phyloP scores from a whole-genome alignment of 2,888 invertebrate genomes.

The Galeruca laticollis region DNA sequence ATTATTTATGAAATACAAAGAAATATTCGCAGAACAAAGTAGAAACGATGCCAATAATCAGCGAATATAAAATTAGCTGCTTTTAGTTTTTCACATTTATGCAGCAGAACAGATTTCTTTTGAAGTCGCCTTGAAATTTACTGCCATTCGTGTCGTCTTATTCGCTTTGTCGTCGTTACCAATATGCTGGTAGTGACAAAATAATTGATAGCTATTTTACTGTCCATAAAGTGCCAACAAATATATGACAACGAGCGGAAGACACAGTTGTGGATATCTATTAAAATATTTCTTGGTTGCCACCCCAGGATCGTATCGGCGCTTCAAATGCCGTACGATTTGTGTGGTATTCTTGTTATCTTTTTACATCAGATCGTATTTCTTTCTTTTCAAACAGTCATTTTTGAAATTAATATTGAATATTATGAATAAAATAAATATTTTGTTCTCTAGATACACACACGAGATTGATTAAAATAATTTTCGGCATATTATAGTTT shows the following conservation, averaged over 20 bases:
- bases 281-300: constrained; percentile 33
- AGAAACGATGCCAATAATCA: constrained; percentile 16
- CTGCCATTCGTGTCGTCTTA: constrained; percentile 10
- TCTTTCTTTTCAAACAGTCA: neutral
- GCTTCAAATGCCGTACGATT: neutral
- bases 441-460: neutral
- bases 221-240: constrained; percentile 42
- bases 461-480: neutral
- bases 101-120: constrained; percentile 23
- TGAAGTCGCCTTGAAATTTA: constrained; percentile 30
- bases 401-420: neutral
- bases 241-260: constrained; percentile 38
- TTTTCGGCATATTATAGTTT: no score
- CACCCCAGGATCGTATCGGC: constrained; percentile 23
- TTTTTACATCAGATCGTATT: constrained; percentile 2
- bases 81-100: constrained; percentile 12
- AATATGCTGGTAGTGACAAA: constrained; percentile 32
- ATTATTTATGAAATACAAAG: constrained; percentile 10
- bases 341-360: constrained; percentile 16
- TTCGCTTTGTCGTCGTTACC: constrained; percentile 32
- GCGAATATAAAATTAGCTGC: constrained; percentile 26
- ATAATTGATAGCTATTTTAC: constrained; percentile 42
- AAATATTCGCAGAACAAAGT: constrained; percentile 7
- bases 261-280: constrained; percentile 28
- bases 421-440: neutral